Percentiles rank a stretch among this genome's conserved stretches.
Conservation (phyloP, 2,797 vertebrate species). For the Danio choprae region DNA sequence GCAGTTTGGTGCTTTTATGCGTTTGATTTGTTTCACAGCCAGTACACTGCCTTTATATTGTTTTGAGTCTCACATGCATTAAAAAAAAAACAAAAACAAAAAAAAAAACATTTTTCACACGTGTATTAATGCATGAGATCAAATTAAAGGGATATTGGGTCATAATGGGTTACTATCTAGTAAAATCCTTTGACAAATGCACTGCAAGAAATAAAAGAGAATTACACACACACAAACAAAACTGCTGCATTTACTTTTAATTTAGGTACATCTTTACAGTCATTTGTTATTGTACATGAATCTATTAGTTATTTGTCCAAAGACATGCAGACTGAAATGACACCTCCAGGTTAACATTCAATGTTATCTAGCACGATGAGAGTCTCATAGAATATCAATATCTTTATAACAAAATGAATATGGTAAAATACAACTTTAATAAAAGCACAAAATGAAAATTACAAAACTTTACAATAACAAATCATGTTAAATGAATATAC, state of each 20-base stretch:
- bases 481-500: constrained; percentile 68
- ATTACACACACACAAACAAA: constrained; percentile 6
- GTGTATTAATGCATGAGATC: constrained; percentile 28
- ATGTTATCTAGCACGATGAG: constrained; percentile 69
- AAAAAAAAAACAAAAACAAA: too few species aligned
- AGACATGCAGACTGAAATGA: constrained; percentile 72
- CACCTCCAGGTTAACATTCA: constrained; percentile 71
- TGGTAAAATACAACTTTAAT: constrained; percentile 69
- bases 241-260: constrained; percentile 12
- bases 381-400: constrained; percentile 72
- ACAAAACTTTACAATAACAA: constrained; percentile 78
- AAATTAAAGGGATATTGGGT: constrained; percentile 35
- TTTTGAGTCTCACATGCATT: constrained; percentile 9
- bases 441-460: constrained; percentile 72
- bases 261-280: constrained; percentile 33
- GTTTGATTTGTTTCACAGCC: constrained; percentile 6
- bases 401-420: constrained; percentile 75
- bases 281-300: constrained; percentile 48
- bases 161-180: constrained; percentile 1
- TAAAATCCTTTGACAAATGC: constrained; percentile 1
- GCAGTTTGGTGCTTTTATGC: constrained; percentile 1
- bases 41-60: background rate
- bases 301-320: constrained; percentile 51
- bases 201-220: constrained; percentile 6
- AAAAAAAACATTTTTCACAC: constrained; percentile 3